Evolutionary conservation across 2,888 invertebrate species (phyloP), one percentile per base, ranked within the genome.

Genomic region (Melinaea menophilus): DNA sequence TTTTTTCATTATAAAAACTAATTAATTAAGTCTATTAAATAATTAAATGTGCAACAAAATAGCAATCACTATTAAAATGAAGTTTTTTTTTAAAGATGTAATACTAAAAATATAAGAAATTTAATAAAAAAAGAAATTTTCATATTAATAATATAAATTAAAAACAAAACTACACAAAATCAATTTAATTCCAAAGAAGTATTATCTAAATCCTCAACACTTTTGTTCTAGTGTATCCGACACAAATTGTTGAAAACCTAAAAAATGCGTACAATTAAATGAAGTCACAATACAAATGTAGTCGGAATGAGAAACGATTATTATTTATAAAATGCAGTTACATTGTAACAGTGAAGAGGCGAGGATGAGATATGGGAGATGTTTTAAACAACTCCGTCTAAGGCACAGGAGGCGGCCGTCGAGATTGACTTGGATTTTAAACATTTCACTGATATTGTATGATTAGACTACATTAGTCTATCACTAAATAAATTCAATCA

Each of bases 271-370:
- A 51, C 31, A 51, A 51, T 51, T 31, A 51, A 51, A 31, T 31
- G 5, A 51, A 51, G 41, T 51, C 51, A 51, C 51, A 51, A 51
- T 51, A 51, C 31, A 51, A 51, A 51, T 51, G 51, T 51, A 31
- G 2, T 51, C 31, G 22, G 51, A 31, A 31, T 51, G 51, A 51
- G 51, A 9, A 51, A 51, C 31, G 51, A 31, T 22, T 11, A 11
- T 51, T 51, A 51, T 51, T 51, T 51, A 51, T 51, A 51, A 51
- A 51, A 31, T 51, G 31, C 51, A 31, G 41, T 41, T 41, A 41
- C 31, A 51, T 51, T 51, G 51, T 51, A 51, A 51, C 51, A 11
- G 5, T 51, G 31, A 51, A 51, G 51, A 51, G 51, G 51, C 31
- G 51, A 51, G n/a, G 51, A 51, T 31, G 51, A 51, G 9, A 51